Evolutionary conservation across 30 jellyfish, hydroid and myxozoan genomes (phyloP), one percentile per base, ranked within the genome.

Genomic region (Sanderia malayensis): DNA sequence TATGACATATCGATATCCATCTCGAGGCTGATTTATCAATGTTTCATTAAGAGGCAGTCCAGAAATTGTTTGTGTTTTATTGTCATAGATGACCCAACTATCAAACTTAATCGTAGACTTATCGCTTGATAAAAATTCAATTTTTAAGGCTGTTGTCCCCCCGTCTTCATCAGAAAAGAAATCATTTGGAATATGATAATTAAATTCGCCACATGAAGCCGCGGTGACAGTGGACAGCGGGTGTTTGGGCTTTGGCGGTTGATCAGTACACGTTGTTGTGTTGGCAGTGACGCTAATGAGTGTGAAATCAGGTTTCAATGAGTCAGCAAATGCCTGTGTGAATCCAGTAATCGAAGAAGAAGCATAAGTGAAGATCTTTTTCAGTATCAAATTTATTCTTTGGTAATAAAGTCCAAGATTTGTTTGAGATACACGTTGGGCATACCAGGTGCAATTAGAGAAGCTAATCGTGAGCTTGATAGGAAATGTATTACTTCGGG

Each of bases 151-250:
- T 68, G 91, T 58, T 1, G 95, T 74, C 22, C 73, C 60, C 13
- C 95, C 95, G 62, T 75, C 85, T 46, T 85, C 95, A 61, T 85
- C 95, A 17, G 73, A 18, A 66, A 85, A 85, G 29, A 75, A 68
- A 69, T 85, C 91, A 9, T 37, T 61, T 3, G 95, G 95, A 19
- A 85, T 75, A 19, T 29, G 69, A 68, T 74, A 85, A 32, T 45
- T 85, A 29, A 85, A 85, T 60, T 74, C 95, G 11, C 95, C 95
- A 46, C 95, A 85, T 1, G 76, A 49, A 8, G 86, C 73, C 22
- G 57, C 67, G 1, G 65, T 47, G 31, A 85, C 60, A 9, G 75
- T 74, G 21, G 52, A 47, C 20, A 85, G 71, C 23, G 59, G 45
- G 2, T 31, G 29, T 31, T 76, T 75, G 22, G 73, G 26, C 15